Evolutionary conservation across 1,140 invertebrate species (phyloP), one percentile per base, ranked within the genome.

Genomic region (Scylla paramamosain): DNA sequence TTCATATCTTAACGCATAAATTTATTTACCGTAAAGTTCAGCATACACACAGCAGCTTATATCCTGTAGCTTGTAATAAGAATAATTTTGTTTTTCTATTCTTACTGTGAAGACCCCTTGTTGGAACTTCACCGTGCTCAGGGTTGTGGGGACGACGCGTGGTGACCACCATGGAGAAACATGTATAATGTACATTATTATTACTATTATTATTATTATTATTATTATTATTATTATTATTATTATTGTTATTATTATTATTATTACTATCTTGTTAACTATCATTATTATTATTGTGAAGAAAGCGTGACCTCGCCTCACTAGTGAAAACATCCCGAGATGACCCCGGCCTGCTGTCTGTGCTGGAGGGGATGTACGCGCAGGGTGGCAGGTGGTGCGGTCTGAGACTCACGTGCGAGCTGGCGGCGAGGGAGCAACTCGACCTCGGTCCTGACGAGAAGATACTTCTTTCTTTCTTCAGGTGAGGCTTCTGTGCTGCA

Each of bases 351-450:
- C 28, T 87, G 25, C 20, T n/a, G n/a, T 31, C 82, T 46, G 46
- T 67, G 59, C 39, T 95, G 39, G 94, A 48, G 39, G 45, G 52
- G 28, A 91, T 95, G 28, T 95, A 87, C 90, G 83, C 39, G 8
- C 28, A 46, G 7, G 94, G 92, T 82, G n/a, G 29, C 29, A 31
- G 82, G 67, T 92, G 90, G 94, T 95, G 94, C 48, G 46, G 77
- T 20, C 82, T 95, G 20, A 84, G 94, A 48, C 83, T 95, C 28
- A 95, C 90, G 28, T 95, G 94, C 20, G 94, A 95, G 52, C 91
- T 95, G 82, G 94, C 94, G 3, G 94, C 90, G 16, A 92, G 86
- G 89, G 94, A 77, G 29, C 82, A 91, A 46, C 29, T 82, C 4
- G 77, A 77, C 10, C 94, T 95, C 25, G 83, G 45, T 82, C n/a